Evolutionary conservation across 2,888 invertebrate species (phyloP).

Genomic region (Protophormia terraenovae): DNA sequence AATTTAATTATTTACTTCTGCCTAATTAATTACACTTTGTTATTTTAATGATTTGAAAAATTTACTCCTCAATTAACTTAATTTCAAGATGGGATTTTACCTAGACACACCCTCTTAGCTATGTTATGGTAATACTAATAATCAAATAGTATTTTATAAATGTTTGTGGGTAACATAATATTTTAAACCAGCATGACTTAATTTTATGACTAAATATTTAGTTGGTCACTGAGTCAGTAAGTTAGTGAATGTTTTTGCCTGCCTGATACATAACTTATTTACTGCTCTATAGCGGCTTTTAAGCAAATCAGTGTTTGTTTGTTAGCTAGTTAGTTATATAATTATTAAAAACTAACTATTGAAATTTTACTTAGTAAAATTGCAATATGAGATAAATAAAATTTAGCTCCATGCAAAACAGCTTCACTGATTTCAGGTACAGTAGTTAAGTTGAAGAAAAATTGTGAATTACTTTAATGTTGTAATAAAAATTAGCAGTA

Average conservation of each 20-base stretch:
- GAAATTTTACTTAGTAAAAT: slow-evolving; percentile 22
- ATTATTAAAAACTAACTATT: not conserved
- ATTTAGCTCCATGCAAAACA: not conserved
- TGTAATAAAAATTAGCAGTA: no score
- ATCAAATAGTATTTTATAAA: not conserved
- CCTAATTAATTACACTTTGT: not conserved
- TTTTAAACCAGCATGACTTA: not conserved
- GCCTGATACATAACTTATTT: not conserved
- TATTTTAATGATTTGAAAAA: not conserved
- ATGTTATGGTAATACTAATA: not conserved
- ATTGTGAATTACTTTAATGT: no score
- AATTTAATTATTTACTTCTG: not conserved
- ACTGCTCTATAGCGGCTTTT: slow-evolving; percentile 4
- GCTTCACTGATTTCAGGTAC: not conserved
- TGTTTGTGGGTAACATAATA: slow-evolving; percentile 1
- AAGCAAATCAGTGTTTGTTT: slow-evolving; percentile 11
- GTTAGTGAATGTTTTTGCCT: slow-evolving; percentile 14
- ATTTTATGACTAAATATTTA: not conserved
- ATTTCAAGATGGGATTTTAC: not conserved
- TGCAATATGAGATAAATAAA: not conserved
- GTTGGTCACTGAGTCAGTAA: slow-evolving; percentile 44
- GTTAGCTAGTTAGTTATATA: slow-evolving; percentile 18
- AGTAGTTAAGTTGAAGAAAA: not conserved
- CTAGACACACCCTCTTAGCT: not conserved
- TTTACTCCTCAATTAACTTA: not conserved